A percentile compares a stretch with the other conserved stretches of the same genome.
phyloP scores from a whole-genome alignment of 2,797 vertebrate genomes.

The Enteromius paludinosus region DNA sequence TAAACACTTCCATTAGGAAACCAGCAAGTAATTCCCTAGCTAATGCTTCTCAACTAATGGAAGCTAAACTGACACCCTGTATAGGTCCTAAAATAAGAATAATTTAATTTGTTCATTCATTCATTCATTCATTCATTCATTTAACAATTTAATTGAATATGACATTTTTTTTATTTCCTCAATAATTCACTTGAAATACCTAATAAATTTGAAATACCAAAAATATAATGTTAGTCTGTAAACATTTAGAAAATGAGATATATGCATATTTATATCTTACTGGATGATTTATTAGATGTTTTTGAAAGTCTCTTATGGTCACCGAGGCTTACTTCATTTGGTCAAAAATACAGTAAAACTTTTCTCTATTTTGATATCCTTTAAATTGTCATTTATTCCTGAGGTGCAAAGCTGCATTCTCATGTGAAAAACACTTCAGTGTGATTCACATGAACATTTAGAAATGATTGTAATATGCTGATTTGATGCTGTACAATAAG shows the following conservation, averaged over 20 bases:
- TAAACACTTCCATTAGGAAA: constrained; percentile 26
- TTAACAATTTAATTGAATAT: background rate
- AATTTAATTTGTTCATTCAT: background rate
- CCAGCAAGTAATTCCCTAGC: background rate
- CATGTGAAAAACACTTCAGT: background rate
- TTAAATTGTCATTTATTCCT: background rate
- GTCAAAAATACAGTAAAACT: background rate
- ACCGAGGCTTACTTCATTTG: background rate
- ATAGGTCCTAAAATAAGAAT: background rate
- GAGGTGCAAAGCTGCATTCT: background rate
- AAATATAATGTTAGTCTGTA: background rate
- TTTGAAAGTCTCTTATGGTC: background rate
- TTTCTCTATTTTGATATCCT: background rate
- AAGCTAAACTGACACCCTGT: background rate
- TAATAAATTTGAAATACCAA: background rate
- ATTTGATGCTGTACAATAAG: background rate
- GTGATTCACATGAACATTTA: background rate
- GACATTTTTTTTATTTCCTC: background rate
- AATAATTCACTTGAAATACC: background rate
- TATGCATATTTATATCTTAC: background rate
- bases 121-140: too few relatives aligned
- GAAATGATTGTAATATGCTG: background rate
- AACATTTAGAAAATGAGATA: background rate
- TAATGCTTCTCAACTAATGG: background rate
- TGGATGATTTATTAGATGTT: background rate